phyloP scores from a whole-genome alignment of 2,888 invertebrate genomes.

The Drosophila yooni region DNA sequence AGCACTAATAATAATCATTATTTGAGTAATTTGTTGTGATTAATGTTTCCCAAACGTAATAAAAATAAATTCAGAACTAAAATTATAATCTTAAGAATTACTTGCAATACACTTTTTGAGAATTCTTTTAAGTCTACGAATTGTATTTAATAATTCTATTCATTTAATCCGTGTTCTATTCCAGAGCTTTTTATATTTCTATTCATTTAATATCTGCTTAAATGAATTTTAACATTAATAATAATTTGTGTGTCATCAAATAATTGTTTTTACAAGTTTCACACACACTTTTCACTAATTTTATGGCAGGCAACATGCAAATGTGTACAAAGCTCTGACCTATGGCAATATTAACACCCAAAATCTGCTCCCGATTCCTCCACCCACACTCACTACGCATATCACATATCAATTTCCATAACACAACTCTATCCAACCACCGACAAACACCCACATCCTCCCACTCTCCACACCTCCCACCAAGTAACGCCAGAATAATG shows the following conservation, averaged over 20 bases:
- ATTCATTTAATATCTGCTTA: neutral
- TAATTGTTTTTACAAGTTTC: neutral
- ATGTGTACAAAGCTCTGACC: slow-evolving; percentile 17
- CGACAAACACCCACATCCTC: slow-evolving; percentile 4
- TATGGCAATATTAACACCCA: slow-evolving; percentile 10
- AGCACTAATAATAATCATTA: neutral
- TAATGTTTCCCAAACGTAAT: neutral
- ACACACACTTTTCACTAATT: neutral
- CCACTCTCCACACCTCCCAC: slow-evolving; percentile 3
- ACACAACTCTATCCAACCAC: slow-evolving; percentile 36
- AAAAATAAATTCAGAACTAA: neutral
- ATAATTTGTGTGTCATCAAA: neutral
- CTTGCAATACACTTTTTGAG: neutral
- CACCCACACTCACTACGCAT: slow-evolving; percentile 25
- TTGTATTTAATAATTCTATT: neutral
- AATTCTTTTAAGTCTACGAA: neutral
- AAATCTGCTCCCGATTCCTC: neutral
- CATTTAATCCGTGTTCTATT: neutral
- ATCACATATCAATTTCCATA: slow-evolving; percentile 65
- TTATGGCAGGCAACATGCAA: neutral
- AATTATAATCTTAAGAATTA: neutral
- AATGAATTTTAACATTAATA: neutral
- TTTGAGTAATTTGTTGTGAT: neutral
- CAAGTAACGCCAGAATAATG: slow-evolving; percentile 37
- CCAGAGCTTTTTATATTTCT: neutral